Evolutionary conservation across 2,888 invertebrate species (phyloP).

Genomic region (Sinhomidia bicolor): DNA sequence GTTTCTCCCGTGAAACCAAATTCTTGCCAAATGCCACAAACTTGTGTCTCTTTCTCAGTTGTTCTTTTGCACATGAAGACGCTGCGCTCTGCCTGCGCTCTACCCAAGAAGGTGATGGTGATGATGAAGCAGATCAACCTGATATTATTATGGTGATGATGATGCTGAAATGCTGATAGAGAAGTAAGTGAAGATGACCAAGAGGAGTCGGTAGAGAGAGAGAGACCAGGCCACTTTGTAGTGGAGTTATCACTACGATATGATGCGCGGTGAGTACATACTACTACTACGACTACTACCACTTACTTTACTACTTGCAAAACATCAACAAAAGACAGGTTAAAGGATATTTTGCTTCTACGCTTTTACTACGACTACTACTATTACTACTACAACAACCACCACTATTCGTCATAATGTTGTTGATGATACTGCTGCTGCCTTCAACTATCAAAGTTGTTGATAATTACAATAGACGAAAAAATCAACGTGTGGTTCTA

Average conservation of each 20-base stretch:
- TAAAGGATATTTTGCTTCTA: slow-evolving; percentile 12
- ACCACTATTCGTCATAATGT: background rate
- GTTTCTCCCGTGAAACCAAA: slow-evolving; percentile 61
- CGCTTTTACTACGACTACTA: slow-evolving; percentile 24
- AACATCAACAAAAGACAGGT: slow-evolving; percentile 37
- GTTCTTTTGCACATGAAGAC: slow-evolving; percentile 24
- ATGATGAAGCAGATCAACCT: slow-evolving; percentile 67
- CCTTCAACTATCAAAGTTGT: slow-evolving; percentile 45
- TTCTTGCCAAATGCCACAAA: slow-evolving; percentile 7
- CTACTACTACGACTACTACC: background rate
- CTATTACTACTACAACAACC: background rate
- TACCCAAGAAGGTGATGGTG: slow-evolving; percentile 36
- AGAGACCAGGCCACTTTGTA: slow-evolving; percentile 35
- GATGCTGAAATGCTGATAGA: slow-evolving; percentile 44
- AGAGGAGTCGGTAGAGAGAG: too few species aligned
- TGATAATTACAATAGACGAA: slow-evolving; percentile 23
- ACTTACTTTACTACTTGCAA: background rate
- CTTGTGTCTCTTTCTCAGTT: slow-evolving; percentile 18
- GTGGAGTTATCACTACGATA: slow-evolving; percentile 9
- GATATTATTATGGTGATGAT: slow-evolving; percentile 35
- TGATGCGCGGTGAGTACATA: background rate
- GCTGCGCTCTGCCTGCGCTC: background rate
- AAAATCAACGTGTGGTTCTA: slow-evolving; percentile 38
- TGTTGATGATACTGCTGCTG: slow-evolving; percentile 1
- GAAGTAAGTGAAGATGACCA: slow-evolving; percentile 48